Evolutionary conservation across 2,113 vertebrate species (phyloP), one percentile per base, ranked within the genome.

Genomic region (Geococcyx californianus): DNA sequence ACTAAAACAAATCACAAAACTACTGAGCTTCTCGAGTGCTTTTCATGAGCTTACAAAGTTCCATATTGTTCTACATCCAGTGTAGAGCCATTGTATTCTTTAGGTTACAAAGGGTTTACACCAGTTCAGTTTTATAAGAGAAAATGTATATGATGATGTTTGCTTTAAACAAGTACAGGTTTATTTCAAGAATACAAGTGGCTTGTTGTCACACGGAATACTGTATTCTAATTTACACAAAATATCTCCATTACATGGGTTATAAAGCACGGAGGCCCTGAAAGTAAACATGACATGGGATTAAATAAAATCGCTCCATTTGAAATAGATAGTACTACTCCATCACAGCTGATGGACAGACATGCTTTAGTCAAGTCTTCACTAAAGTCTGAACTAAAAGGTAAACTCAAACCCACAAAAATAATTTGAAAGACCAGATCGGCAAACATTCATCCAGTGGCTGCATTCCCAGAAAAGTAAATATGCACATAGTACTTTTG

Each of bases 401-500:
- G 18, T 49, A 68, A 92, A 87, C 13, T 29, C 62, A 54, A 85
- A 80, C 25, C 6, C 47, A 47, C 10, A 40, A 69, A 73, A 70
- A 80, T 45, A 24, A 13, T 59, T n/a, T 38, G 6, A 76, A 93
- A 64, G 10, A 44, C 29, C 16, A 56, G 8, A 85, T 59, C 18
- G 51, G 24, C n/a, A 84, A 84, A 78, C 12, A 17, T 42, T 49
- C 66, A 81, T 67, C 38, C 38, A 54, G 17, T 19, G 23, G 7
- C 25, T 63, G 33, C 2, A 74, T 75, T 81, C 20, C 24, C 28
- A 55, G 34, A 87, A 45, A 10, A 70, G 6, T 21, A 67, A 40
- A 16, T 17, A 16, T 21, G 13, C 7, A 1, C 0, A 0, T 38
- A 59, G 1, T 8, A n/a, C 14, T 58, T 63, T 1, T 31, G 14